Evolutionary conservation across 2,888 invertebrate genomes (phyloP).

Genomic region (Limnephilus marmoratus): DNA sequence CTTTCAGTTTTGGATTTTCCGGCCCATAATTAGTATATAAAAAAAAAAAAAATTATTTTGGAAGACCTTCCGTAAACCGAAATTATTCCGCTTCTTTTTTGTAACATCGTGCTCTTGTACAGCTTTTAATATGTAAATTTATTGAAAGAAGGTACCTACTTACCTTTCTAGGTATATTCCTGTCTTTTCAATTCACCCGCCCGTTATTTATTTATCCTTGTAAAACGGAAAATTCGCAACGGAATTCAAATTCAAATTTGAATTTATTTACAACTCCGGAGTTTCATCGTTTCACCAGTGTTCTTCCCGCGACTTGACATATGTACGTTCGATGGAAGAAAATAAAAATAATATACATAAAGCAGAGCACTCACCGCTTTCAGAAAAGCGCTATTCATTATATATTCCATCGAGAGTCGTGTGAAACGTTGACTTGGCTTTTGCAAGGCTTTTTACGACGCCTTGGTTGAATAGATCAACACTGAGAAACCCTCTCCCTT

Average conservation of each 20-base stretch:
- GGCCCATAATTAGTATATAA: no score
- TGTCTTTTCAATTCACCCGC: background rate
- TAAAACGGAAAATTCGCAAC: background rate
- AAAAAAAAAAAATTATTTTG: no score
- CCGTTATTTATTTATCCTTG: background rate
- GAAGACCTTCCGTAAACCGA: no score
- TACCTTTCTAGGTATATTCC: background rate
- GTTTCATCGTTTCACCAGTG: background rate
- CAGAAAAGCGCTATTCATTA: background rate
- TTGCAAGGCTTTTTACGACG: background rate
- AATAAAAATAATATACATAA: background rate
- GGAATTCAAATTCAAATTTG: background rate
- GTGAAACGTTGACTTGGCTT: background rate
- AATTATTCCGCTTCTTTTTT: no score
- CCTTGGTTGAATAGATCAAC: background rate
- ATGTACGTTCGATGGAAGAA: background rate
- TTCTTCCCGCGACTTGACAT: background rate
- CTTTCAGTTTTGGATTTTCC: no score
- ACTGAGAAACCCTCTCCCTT: background rate
- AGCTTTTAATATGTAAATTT: background rate
- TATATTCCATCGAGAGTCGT: background rate
- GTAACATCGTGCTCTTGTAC: background rate
- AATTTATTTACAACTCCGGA: background rate
- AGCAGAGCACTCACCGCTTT: background rate
- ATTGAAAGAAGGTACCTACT: background rate